These are phyloP conservation scores for Eidolon dupreanum DNA, from an alignment of 2,797 vertebrate genomes.

Conservation along the genomic window DNA sequence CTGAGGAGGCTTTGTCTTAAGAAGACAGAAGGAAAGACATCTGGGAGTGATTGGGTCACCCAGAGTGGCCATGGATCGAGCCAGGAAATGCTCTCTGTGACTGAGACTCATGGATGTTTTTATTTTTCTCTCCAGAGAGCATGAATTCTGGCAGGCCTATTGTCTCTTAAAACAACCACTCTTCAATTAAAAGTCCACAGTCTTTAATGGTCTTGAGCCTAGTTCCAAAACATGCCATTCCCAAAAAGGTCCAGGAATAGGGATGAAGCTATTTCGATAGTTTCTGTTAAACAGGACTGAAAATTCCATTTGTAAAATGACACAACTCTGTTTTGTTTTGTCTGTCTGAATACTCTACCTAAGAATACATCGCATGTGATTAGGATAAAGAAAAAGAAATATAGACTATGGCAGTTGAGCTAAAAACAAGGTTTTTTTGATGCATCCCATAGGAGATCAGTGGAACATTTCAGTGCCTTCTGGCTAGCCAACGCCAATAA, in stretches of 20 bases:
- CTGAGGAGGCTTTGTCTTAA: background rate
- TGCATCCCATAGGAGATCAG: background rate
- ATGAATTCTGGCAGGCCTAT: background rate
- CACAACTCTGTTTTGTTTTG: background rate
- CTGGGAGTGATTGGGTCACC: background rate
- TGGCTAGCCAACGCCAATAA: background rate
- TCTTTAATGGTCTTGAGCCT: background rate
- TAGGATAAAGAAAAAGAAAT: slow-evolving; percentile 50
- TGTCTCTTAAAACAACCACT: slow-evolving; percentile 44
- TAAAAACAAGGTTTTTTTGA: background rate
- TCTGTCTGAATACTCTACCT: background rate
- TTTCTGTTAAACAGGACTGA: background rate
- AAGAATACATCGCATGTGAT: background rate
- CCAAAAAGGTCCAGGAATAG: background rate
- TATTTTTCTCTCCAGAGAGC: background rate
- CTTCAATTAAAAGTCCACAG: slow-evolving; percentile 14
- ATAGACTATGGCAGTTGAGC: background rate
- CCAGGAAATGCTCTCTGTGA: background rate
- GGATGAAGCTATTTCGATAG: background rate
- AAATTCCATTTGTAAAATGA: background rate
- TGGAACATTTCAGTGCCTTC: background rate
- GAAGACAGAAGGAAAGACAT: background rate
- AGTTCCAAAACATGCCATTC: background rate
- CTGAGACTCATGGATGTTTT: background rate
- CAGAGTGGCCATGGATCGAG: background rate